These are phyloP conservation scores for Acanthiza pusilla DNA, from an alignment of 2,797 vertebrate genomes.

Conservation along the genomic window DNA sequence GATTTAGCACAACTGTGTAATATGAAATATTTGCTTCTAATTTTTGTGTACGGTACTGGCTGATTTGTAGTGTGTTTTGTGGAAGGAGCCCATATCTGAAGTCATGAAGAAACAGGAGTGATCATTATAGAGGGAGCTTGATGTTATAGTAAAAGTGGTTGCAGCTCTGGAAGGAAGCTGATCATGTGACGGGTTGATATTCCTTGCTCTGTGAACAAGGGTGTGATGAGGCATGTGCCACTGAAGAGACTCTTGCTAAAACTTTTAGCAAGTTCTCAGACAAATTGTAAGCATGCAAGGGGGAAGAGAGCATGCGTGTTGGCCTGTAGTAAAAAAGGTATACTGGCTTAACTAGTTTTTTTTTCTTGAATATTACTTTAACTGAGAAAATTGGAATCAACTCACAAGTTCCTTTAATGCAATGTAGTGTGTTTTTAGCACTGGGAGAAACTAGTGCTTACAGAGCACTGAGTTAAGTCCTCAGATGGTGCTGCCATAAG, in stretches of 20 bases:
- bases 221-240: background rate
- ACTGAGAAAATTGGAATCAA: background rate
- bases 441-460: background rate
- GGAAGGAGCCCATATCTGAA: background rate
- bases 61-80: background rate
- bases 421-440: background rate
- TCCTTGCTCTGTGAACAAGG: background rate
- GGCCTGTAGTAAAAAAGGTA: background rate
- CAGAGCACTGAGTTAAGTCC: background rate
- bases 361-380: background rate
- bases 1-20: background rate
- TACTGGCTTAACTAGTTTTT: background rate
- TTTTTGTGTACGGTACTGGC: background rate
- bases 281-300: background rate
- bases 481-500: background rate
- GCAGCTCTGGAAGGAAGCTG: background rate
- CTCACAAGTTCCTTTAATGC: background rate
- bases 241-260: background rate
- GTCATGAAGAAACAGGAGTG: background rate
- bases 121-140: background rate
- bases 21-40: background rate
- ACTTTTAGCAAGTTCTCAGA: background rate
- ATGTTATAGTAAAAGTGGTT: background rate
- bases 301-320: rapidly evolving
- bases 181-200: background rate